Evolutionary conservation across 1,140 invertebrate species (phyloP).

Genomic region (Ceratina japonica): DNA sequence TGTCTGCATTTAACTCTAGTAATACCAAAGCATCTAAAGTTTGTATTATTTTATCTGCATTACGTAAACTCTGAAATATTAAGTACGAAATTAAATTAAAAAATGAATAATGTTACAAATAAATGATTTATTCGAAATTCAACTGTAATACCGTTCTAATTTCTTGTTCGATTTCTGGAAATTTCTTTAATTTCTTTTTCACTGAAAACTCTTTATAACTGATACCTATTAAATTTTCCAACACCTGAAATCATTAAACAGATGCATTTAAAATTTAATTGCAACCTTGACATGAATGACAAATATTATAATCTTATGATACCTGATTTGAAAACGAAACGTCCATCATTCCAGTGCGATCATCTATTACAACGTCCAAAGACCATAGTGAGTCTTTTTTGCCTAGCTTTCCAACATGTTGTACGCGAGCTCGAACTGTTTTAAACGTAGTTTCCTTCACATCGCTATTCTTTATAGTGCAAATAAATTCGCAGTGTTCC

Average conservation of each 20-base stretch:
- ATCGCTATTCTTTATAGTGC: conserved; percentile 54
- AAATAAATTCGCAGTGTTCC: conserved; percentile 65
- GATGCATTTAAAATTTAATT: neutral
- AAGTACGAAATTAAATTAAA: neutral
- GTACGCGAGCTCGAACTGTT: conserved; percentile 63
- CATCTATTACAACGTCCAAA: conserved; percentile 67
- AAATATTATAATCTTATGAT: neutral
- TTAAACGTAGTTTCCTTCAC: conserved; percentile 43
- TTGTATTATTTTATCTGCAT: conserved; percentile 65
- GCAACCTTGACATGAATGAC: neutral
- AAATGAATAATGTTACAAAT: neutral
- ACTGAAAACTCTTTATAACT: conserved; percentile 67
- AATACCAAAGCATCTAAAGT: conserved; percentile 69
- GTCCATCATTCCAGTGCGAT: conserved; percentile 67
- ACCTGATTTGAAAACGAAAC: conserved; percentile 71
- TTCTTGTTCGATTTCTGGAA: conserved; percentile 65
- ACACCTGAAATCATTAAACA: conserved; percentile 60
- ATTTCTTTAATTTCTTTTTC: conserved; percentile 69
- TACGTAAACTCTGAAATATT: conserved; percentile 62
- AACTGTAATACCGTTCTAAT: conserved; percentile 62
- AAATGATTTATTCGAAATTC: neutral
- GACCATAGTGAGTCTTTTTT: conserved; percentile 63
- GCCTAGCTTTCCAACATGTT: conserved; percentile 60
- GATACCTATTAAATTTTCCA: conserved; percentile 70
- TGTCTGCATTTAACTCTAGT: conserved; percentile 63